These are phyloP conservation scores for Neomonachus schauinslandi DNA, from an alignment of 2,113 vertebrate genomes.

Conservation along the genomic window DNA sequence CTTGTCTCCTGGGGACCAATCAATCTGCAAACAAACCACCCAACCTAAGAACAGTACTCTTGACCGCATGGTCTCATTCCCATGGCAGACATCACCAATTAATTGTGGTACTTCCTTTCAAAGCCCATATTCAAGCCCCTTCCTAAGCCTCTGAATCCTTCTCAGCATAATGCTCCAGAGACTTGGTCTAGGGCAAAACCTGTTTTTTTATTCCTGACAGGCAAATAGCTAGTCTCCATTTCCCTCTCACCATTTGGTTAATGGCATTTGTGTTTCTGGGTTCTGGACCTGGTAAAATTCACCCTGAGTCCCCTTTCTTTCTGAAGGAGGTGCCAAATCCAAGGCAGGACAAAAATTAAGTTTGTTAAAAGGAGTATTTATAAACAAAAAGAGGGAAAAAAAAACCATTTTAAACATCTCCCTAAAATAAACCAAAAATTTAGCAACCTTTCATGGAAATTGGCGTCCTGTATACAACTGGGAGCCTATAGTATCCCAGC, in stretches of 20 bases:
- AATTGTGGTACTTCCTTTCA: not conserved
- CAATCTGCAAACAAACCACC: not conserved
- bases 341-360: not conserved
- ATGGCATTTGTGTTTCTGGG: constrained; percentile 13
- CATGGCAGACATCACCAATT: not conserved
- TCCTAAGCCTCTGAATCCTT: not conserved
- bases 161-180: not conserved
- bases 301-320: not conserved
- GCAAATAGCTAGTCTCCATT: not conserved
- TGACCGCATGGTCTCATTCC: not conserved
- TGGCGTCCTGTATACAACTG: not conserved
- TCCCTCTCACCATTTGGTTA: not conserved
- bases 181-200: constrained; percentile 7
- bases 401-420: not conserved
- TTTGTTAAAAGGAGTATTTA: not conserved
- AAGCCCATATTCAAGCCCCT: not conserved
- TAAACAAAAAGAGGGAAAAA: not conserved
- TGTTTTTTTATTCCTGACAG: not conserved
- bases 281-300: not conserved
- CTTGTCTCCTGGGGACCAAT: not conserved
- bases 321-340: not conserved
- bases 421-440: constrained; percentile 26
- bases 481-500: not conserved
- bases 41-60: not conserved
- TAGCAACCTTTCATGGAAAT: not conserved